phyloP scores from a whole-genome alignment of 1,140 invertebrate genomes.

The Drosophila obscura region DNA sequence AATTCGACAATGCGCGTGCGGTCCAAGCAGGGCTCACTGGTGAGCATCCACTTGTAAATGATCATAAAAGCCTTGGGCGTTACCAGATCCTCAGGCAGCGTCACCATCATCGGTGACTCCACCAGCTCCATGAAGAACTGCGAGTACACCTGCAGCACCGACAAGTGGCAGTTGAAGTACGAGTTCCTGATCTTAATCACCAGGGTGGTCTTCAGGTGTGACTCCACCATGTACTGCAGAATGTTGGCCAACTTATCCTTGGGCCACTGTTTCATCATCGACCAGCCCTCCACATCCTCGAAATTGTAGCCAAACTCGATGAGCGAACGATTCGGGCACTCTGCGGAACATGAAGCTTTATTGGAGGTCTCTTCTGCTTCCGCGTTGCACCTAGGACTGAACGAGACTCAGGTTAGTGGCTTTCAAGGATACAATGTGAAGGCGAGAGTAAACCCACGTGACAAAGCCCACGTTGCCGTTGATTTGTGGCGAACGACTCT shows the following conservation, averaged over 20 bases:
- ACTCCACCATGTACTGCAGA: conserved; percentile 66
- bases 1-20: conserved; percentile 88
- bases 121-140: conserved; percentile 60
- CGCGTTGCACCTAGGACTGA: conserved; percentile 16
- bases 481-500: not conserved
- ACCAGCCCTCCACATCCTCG: conserved; percentile 55
- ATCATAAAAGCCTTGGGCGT: conserved; percentile 87
- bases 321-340: conserved; percentile 40
- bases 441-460: conserved; percentile 26
- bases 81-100: conserved; percentile 74
- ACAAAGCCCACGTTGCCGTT: conserved; percentile 51
- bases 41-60: conserved; percentile 92
- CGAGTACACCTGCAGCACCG: conserved; percentile 74
- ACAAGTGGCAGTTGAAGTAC: conserved; percentile 73
- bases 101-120: conserved; percentile 31
- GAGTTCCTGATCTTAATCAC: conserved; percentile 68
- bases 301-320: conserved; percentile 56
- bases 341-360: not conserved
- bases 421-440: too few species aligned
- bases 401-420: not conserved
- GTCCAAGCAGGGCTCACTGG: conserved; percentile 86
- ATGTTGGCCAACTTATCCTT: conserved; percentile 48
- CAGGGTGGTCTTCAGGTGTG: conserved; percentile 63
- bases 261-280: conserved; percentile 44
- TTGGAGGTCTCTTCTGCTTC: not conserved